phyloP scores from a whole-genome alignment of 1,140 invertebrate species.

The Bombyx mori region DNA sequence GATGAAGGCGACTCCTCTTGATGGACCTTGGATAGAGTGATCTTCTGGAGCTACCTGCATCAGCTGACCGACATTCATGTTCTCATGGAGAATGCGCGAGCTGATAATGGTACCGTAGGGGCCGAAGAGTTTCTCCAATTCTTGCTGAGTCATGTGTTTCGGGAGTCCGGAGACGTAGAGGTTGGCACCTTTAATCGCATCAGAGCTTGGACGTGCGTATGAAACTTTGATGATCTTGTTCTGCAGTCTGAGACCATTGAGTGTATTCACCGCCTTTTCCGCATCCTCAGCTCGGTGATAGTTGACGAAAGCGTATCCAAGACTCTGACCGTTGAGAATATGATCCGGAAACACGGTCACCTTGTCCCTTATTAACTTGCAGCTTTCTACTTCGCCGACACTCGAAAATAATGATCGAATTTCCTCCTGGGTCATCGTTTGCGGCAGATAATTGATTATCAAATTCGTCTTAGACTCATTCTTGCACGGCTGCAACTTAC shows the following conservation, averaged over 20 bases:
- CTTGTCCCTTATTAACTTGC: slow-evolving; percentile 93
- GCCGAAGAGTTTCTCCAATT: slow-evolving; percentile 86
- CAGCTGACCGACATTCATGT: slow-evolving; percentile 77
- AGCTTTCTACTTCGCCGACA: slow-evolving; percentile 91
- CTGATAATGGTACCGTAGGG: slow-evolving; percentile 89
- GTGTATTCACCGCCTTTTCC: slow-evolving; percentile 87
- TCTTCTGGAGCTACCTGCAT: slow-evolving; percentile 61
- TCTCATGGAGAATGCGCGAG: slow-evolving; percentile 89
- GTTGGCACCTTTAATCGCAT: slow-evolving; percentile 92
- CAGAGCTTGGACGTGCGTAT: slow-evolving; percentile 89
- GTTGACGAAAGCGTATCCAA: slow-evolving; percentile 93
- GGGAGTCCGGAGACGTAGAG: slow-evolving; percentile 90
- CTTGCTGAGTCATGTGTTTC: slow-evolving; percentile 88
- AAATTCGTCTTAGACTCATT: slow-evolving; percentile 82
- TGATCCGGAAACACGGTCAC: slow-evolving; percentile 78
- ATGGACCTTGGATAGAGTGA: slow-evolving; percentile 64
- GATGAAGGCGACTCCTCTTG: slow-evolving; percentile 75
- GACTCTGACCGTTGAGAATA: slow-evolving; percentile 81
- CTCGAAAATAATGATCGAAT: slow-evolving; percentile 87
- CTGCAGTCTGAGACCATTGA: slow-evolving; percentile 88
- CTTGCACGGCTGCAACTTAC: slow-evolving; percentile 72
- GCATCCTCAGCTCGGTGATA: slow-evolving; percentile 88
- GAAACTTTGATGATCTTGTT: slow-evolving; percentile 95
- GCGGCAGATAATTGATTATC: slow-evolving; percentile 93
- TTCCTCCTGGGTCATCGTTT: slow-evolving; percentile 94